A percentile compares a stretch with the other conserved stretches of the same genome.
Evolutionary conservation across 2,113 vertebrate genomes (phyloP).

Genomic region (Platycercus adscitus): DNA sequence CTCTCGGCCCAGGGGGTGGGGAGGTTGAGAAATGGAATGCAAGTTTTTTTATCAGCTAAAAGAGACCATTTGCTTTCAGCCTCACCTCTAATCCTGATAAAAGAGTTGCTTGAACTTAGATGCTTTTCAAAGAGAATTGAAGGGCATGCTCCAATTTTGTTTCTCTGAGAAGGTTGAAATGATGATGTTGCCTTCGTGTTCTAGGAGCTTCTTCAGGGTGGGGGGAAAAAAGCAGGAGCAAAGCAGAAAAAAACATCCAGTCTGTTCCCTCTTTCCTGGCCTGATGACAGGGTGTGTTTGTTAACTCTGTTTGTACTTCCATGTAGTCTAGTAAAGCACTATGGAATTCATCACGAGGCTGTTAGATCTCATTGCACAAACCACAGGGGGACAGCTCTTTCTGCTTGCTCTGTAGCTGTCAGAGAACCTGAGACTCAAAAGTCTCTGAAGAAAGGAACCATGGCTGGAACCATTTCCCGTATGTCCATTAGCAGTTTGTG

Average conservation of each 20-base stretch:
- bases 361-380: background rate
- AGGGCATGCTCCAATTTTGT: constrained; percentile 39
- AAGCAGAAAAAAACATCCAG: background rate
- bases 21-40: constrained; percentile 50
- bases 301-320: background rate
- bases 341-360: background rate
- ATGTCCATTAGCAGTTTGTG: background rate
- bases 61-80: constrained; percentile 62
- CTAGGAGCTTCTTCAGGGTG: background rate
- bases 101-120: constrained; percentile 60
- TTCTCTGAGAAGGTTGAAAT: constrained; percentile 23
- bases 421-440: background rate
- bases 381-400: background rate
- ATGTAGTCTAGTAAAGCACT: background rate
- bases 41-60: background rate
- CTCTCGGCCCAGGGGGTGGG: constrained; percentile 24
- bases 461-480: accelerated
- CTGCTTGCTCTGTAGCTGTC: background rate
- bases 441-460: background rate
- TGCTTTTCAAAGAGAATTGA: constrained; percentile 58
- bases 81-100: constrained; percentile 71
- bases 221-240: background rate
- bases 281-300: background rate
- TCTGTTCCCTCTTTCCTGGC: background rate
- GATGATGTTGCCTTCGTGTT: background rate